These are phyloP conservation scores for Maniola jurtina DNA, from an alignment of 1,140 invertebrate species.

Conservation along the genomic window DNA sequence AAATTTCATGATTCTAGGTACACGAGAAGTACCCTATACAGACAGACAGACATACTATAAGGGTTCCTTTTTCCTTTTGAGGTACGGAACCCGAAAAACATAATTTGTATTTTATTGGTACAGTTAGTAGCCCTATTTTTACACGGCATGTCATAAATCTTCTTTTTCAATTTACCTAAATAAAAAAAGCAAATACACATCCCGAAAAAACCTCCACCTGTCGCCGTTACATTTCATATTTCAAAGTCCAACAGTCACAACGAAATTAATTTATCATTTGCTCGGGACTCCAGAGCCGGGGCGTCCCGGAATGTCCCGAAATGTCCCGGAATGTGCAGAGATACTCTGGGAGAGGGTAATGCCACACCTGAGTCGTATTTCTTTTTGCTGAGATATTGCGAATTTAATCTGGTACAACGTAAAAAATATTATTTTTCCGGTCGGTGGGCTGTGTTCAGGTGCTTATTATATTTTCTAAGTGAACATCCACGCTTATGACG, in stretches of 20 bases:
- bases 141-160: too few relatives aligned
- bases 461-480: too few relatives aligned
- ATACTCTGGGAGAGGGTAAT: neutral
- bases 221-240: constrained; percentile 5
- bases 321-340: neutral
- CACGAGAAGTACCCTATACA: too few relatives aligned
- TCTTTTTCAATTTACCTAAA: neutral
- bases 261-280: constrained; percentile 13
- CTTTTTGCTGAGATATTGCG: constrained; percentile 1
- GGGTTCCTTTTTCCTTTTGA: too few relatives aligned
- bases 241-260: neutral
- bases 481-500: too few relatives aligned
- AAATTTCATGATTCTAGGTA: too few relatives aligned
- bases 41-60: too few relatives aligned
- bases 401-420: constrained; percentile 1
- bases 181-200: neutral
- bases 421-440: neutral
- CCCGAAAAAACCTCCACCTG: constrained; percentile 1
- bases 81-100: too few relatives aligned
- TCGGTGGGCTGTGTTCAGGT: neutral
- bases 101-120: neutral
- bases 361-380: constrained; percentile 3
- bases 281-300: neutral
- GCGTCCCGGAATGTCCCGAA: neutral
- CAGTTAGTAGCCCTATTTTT: neutral